These are phyloP conservation scores for Acleris holmiana DNA, from an alignment of 2,888 invertebrate species.

Conservation along the genomic window DNA sequence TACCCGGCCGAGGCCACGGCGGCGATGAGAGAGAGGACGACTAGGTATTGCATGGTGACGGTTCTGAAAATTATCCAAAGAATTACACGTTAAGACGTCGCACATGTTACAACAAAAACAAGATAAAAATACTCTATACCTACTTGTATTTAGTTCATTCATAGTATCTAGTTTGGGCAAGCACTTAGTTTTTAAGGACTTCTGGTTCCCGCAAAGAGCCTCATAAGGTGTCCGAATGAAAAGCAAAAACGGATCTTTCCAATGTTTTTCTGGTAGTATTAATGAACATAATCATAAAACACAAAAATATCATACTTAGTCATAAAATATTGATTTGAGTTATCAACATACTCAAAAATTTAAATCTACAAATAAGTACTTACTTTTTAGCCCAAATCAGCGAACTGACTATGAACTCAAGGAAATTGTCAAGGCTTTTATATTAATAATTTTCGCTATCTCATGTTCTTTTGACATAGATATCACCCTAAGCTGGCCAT, in stretches of 20 bases:
- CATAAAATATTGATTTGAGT: not conserved
- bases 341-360: not conserved
- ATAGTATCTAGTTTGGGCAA: no score
- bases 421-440: constrained; percentile 43
- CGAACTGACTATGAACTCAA: constrained; percentile 46
- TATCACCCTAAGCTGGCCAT: constrained; percentile 16
- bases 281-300: no score
- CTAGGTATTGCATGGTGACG: constrained; percentile 68
- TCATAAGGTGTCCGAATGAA: no score
- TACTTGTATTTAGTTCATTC: no score
- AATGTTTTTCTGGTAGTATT: no score
- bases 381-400: constrained; percentile 45
- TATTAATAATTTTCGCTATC: constrained; percentile 45
- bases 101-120: no score
- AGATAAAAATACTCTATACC: no score
- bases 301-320: no score
- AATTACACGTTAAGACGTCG: not conserved
- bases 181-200: no score
- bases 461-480: not conserved
- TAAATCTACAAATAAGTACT: constrained; percentile 38
- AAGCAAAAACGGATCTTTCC: no score
- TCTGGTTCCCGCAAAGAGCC: no score
- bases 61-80: constrained; percentile 43
- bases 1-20: constrained; percentile 59
- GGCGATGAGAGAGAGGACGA: constrained; percentile 61